Base-by-base conservation (phyloP, 2,888 invertebrate genomes). In the Nasonia oneida region DNA sequence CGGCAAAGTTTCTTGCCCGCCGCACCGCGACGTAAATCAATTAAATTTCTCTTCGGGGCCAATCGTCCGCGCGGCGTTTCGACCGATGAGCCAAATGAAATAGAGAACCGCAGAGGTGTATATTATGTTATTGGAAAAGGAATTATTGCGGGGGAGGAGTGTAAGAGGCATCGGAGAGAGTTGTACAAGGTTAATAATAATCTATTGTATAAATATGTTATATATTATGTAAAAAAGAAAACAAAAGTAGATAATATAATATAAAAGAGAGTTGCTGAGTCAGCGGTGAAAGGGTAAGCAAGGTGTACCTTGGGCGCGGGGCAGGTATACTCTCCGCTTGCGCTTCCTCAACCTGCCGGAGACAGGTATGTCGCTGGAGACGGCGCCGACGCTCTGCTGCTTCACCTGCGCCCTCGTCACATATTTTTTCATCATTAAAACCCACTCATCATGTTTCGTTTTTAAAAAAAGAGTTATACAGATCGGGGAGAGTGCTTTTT, bases 391-490 rank as follows among this genome's bases (percentile, higher is more conserved):
- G 90, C 91, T 91, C 90, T 89, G 89, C 91, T 90, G 91, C 92
- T 92, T 93, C 92, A 93, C 91, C 92, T 93, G 90, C 89, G 89
- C 87, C 87, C 86, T 87, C 84, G 86, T 87, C 87, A 83, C 87
- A 33, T 88, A 12, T 77, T 81, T 77, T 81, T 70, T 23, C 33
- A 39, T 78, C 33, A n/a, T 75, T 39, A 76, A 2, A n/a, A 18
- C 37, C 29, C 37, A 8, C n/a, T 64, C 33, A 8, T 33, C 67
- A n/a, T 23, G 8, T 64, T 67, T 12, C 12, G 10, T 67, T 67
- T 67, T 67, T 23, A 53, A 4, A 61, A 23, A 23, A 23, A 61
- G 4, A 53, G 3, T 2, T 15, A 57, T n/a, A 57, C 6, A 57
- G 57, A 57, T 1, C n/a, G 18, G n/a, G n/a, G 42, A 42, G 8